These are phyloP conservation scores for Calyptommatus sinebrachiatus DNA, from an alignment of 2,113 vertebrate genomes.

Conservation along the genomic window DNA sequence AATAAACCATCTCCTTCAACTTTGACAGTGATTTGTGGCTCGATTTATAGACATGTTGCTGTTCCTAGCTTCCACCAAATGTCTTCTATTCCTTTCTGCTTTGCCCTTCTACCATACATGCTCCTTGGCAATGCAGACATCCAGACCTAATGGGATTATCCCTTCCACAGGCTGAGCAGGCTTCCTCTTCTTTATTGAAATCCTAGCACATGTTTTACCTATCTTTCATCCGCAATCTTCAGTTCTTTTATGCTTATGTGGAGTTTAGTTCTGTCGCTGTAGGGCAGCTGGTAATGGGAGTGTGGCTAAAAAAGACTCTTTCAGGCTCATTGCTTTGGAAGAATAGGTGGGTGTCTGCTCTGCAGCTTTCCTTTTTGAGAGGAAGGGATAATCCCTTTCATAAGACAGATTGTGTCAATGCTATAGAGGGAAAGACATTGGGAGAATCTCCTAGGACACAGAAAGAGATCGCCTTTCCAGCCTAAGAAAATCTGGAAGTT, in stretches of 20 bases:
- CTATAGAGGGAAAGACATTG: constrained; percentile 59
- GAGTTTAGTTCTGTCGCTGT: constrained; percentile 60
- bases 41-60: constrained; percentile 57
- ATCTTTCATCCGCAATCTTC: constrained; percentile 27
- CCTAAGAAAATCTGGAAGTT: constrained; percentile 52
- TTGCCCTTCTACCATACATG: constrained; percentile 39
- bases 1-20: constrained; percentile 63
- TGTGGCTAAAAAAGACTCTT: constrained; percentile 58
- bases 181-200: constrained; percentile 41
- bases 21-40: constrained; percentile 59
- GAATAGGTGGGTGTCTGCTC: constrained; percentile 65
- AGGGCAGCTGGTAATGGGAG: constrained; percentile 70
- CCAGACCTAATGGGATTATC: constrained; percentile 77
- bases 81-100: constrained; percentile 31
- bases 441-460: constrained; percentile 45
- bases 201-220: constrained; percentile 17
- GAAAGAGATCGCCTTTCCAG: constrained; percentile 31
- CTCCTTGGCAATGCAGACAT: constrained; percentile 69
- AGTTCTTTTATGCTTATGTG: constrained; percentile 62
- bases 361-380: constrained; percentile 68
- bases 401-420: constrained; percentile 61
- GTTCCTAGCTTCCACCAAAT: constrained; percentile 50
- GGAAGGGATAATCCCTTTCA: constrained; percentile 65
- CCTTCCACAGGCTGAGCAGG: constrained; percentile 56
- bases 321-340: constrained; percentile 62